phyloP scores from a whole-genome alignment of 2,888 invertebrate species.

The Amiota communis region DNA sequence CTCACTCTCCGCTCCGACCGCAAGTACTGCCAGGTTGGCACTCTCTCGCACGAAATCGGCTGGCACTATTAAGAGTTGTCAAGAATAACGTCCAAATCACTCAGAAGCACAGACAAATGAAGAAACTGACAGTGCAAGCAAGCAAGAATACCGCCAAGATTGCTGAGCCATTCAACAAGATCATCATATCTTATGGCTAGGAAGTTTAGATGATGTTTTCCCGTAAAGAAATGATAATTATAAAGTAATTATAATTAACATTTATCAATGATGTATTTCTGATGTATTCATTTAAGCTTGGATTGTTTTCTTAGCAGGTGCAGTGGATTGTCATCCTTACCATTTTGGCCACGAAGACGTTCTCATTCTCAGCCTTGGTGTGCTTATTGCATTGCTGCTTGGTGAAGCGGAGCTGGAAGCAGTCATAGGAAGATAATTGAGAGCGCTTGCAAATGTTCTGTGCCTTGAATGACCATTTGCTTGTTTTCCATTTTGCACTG shows the following conservation, averaged over 20 bases:
- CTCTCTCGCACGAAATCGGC: slow-evolving; percentile 98
- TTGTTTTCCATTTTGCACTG: slow-evolving; percentile 89
- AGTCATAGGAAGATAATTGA: slow-evolving; percentile 92
- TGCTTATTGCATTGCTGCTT: slow-evolving; percentile 88
- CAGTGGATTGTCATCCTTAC: slow-evolving; percentile 71
- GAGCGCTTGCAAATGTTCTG: slow-evolving; percentile 89
- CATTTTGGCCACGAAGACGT: slow-evolving; percentile 68
- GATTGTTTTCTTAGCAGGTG: slow-evolving; percentile 74
- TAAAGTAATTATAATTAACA: no score
- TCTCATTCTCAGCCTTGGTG: slow-evolving; percentile 76
- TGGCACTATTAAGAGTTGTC: slow-evolving; percentile 99
- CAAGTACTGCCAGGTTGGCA: slow-evolving; percentile 96
- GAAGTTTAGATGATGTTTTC: slow-evolving; percentile 60
- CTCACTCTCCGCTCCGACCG: slow-evolving; percentile 96
- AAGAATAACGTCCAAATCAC: slow-evolving; percentile 81
- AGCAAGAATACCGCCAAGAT: slow-evolving; percentile 85
- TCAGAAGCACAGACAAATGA: slow-evolving; percentile 74
- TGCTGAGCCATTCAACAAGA: slow-evolving; percentile 86
- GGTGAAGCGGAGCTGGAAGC: slow-evolving; percentile 94
- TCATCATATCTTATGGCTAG: slow-evolving; percentile 94
- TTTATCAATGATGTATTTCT: no score
- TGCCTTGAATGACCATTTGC: slow-evolving; percentile 93
- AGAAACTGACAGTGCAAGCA: slow-evolving; percentile 90
- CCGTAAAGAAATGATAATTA: no score
- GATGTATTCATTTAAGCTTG: slow-evolving; percentile 51